A percentile compares a stretch with the other conserved stretches of the same genome.
phyloP scores from a whole-genome alignment of 2,113 vertebrate species.

The Chamaetylas fuelleborni region DNA sequence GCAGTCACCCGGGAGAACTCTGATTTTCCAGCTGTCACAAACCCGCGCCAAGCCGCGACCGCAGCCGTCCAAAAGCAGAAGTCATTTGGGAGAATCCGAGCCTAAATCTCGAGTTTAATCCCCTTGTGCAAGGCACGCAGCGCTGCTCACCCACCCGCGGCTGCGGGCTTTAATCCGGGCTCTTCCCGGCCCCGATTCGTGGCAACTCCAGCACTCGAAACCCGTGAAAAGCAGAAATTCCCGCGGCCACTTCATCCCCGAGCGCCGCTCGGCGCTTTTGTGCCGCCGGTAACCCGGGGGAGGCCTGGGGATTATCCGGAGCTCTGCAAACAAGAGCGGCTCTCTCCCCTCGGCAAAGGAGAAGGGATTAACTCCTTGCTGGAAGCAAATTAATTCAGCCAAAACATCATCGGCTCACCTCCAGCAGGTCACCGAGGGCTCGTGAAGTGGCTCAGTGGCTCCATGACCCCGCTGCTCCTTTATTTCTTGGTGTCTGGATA shows the following conservation, averaged over 20 bases:
- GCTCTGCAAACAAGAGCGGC: neutral
- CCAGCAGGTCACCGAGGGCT: too few relatives aligned
- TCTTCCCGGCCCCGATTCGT: neutral
- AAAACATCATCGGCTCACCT: too few relatives aligned
- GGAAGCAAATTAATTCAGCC: too few relatives aligned
- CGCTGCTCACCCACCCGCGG: neutral
- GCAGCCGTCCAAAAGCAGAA: neutral
- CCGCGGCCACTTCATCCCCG: neutral
- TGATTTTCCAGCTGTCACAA: neutral
- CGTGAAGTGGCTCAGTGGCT: too few relatives aligned
- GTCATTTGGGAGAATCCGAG: neutral
- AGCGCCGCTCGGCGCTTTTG: neutral
- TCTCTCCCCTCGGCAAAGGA: neutral
- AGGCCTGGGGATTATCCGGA: conserved; percentile 5
- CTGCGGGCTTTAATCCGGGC: neutral
- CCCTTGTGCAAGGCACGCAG: neutral
- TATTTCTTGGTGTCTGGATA: too few relatives aligned
- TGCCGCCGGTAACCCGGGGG: neutral
- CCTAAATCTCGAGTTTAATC: neutral
- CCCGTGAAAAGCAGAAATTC: neutral
- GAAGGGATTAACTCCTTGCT: neutral
- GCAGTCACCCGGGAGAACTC: neutral
- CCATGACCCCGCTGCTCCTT: too few relatives aligned
- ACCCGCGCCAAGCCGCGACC: neutral
- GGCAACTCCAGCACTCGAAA: neutral